A percentile compares a stretch with the other conserved stretches of the same genome.
Conservation (phyloP, 2,797 vertebrate species). For the Gila robusta region DNA sequence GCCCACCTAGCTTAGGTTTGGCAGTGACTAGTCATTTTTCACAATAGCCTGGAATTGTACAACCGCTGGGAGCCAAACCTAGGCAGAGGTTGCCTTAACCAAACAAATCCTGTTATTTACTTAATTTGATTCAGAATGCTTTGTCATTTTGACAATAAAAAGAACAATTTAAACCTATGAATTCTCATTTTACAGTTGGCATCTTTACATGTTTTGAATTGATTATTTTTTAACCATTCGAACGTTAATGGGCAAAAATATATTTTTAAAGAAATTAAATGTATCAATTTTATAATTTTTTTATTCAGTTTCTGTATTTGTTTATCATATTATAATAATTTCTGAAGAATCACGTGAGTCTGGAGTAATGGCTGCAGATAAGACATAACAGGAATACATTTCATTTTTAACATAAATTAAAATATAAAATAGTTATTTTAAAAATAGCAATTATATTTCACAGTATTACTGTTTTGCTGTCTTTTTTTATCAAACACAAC, state of each 20-base stretch:
- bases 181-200: background rate
- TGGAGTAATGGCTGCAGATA: background rate
- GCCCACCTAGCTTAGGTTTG: constrained; percentile 40
- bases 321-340: background rate
- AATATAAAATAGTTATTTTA: background rate
- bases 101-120: background rate
- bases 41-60: constrained; percentile 45
- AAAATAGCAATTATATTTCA: background rate
- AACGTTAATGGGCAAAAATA: background rate
- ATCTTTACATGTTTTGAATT: background rate
- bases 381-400: background rate
- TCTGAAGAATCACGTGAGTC: background rate
- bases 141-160: constrained; percentile 22
- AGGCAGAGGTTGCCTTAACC: constrained; percentile 1
- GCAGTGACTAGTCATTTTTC: constrained; percentile 17
- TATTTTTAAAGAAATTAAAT: background rate
- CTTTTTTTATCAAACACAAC: too few species aligned
- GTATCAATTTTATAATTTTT: background rate
- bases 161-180: background rate
- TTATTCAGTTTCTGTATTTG: background rate
- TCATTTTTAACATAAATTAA: background rate
- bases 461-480: too few species aligned
- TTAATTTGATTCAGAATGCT: background rate
- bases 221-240: background rate
- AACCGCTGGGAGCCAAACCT: constrained; percentile 25